These are phyloP conservation scores for Hemiscyllium ocellatum DNA, from an alignment of 2,113 vertebrate genomes.

Conservation along the genomic window DNA sequence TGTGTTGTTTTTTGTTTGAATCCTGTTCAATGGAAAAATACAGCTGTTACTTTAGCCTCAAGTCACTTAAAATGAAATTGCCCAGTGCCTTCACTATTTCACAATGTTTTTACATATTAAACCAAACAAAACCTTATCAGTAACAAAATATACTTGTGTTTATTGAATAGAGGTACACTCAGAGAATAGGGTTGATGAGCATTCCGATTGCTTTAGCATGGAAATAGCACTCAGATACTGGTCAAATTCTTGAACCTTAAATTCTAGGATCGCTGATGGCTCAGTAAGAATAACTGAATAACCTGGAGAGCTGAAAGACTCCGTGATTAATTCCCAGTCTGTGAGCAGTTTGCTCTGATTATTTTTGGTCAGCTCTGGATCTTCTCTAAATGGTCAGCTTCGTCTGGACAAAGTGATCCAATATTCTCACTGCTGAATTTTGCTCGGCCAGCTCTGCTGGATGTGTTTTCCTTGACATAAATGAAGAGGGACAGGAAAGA, in stretches of 20 bases:
- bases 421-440: background rate
- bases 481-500: background rate
- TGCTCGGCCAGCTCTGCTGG: background rate
- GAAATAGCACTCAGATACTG: too few species aligned
- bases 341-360: background rate
- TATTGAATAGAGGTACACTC: background rate
- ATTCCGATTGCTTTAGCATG: background rate
- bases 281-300: background rate
- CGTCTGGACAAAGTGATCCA: background rate
- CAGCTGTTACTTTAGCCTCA: background rate
- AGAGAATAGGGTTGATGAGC: background rate
- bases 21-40: background rate
- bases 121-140: background rate
- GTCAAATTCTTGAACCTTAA: background rate
- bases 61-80: background rate
- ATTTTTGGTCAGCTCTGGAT: background rate
- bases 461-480: background rate
- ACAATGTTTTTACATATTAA: background rate
- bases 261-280: background rate
- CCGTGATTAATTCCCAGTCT: background rate
- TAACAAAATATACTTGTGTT: background rate
- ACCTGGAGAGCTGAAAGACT: background rate
- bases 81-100: background rate
- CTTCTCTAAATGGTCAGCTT: background rate
- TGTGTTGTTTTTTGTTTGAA: background rate